Conservation (phyloP, 2,797 vertebrate species). For the Sitta carolinensis region DNA sequence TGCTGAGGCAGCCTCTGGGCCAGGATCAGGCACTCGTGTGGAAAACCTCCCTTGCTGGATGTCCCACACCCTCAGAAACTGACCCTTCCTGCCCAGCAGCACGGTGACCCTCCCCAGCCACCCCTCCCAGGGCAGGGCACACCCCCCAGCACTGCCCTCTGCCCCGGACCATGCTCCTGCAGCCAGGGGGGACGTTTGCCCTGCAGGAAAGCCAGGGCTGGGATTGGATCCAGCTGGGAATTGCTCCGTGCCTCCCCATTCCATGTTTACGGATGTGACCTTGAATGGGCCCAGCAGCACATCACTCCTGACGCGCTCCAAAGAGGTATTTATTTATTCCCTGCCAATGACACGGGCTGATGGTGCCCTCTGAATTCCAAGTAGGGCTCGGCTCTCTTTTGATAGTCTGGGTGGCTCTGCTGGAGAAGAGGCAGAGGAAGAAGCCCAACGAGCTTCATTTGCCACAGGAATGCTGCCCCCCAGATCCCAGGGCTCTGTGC, state of each 20-base stretch:
- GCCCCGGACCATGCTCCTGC: not conserved
- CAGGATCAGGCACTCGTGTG: accelerated
- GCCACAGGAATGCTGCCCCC: not conserved
- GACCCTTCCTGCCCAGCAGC: not conserved
- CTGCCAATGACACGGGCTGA: constrained; percentile 19
- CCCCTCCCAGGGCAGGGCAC: not conserved
- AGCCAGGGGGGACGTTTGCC: not conserved
- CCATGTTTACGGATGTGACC: not conserved
- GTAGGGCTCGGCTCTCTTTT: not conserved
- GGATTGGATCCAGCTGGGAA: not conserved
- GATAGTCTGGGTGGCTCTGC: not conserved
- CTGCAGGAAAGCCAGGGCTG: not conserved
- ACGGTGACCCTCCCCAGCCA: accelerated
- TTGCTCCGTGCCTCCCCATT: not conserved
- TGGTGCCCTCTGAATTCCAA: constrained; percentile 51
- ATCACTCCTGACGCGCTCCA: not conserved
- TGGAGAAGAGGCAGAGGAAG: not conserved
- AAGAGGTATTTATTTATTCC: constrained; percentile 51
- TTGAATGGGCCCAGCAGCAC: constrained; percentile 7
- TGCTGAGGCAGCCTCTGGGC: not conserved
- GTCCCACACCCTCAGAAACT: not conserved
- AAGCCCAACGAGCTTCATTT: not conserved
- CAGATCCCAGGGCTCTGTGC: not conserved
- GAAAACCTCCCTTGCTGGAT: not conserved
- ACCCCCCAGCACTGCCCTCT: not conserved